Percentiles rank a stretch among this genome's conserved stretches.
Conservation (phyloP, 2,797 vertebrate genomes). For the Coccyzus lansbergi region DNA sequence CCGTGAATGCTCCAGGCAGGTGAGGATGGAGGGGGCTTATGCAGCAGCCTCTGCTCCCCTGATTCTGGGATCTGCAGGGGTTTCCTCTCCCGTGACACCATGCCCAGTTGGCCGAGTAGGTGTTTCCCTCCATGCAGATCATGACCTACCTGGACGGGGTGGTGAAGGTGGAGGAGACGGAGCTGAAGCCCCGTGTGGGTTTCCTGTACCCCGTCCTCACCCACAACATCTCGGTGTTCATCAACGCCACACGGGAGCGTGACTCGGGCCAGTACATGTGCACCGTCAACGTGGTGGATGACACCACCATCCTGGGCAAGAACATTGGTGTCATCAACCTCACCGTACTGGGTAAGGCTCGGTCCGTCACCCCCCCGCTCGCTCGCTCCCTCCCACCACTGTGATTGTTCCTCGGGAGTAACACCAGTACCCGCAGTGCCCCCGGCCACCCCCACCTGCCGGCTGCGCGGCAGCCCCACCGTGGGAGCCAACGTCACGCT, state of each 20-base stretch:
- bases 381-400: background rate
- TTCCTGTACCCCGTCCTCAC: constrained; percentile 82
- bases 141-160: constrained; percentile 77
- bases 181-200: constrained; percentile 78
- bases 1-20: background rate
- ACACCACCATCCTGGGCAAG: background rate
- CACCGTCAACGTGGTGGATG: constrained; percentile 74
- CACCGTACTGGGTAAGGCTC: constrained; percentile 69
- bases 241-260: constrained; percentile 85
- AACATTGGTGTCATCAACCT: constrained; percentile 56
- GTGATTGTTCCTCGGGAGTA: accelerated
- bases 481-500: constrained; percentile 48
- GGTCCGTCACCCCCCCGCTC: accelerated
- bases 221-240: constrained; percentile 87
- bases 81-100: background rate
- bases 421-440: background rate
- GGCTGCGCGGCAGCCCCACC: background rate
- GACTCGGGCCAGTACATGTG: constrained; percentile 89
- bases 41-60: background rate
- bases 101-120: accelerated
- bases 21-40: background rate
- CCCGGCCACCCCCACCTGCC: background rate
- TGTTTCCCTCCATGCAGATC: constrained; percentile 74
- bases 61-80: background rate
- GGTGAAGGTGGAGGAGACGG: constrained; percentile 67